phyloP scores from a whole-genome alignment of 2,113 vertebrate species.

The Blennius ocellaris region DNA sequence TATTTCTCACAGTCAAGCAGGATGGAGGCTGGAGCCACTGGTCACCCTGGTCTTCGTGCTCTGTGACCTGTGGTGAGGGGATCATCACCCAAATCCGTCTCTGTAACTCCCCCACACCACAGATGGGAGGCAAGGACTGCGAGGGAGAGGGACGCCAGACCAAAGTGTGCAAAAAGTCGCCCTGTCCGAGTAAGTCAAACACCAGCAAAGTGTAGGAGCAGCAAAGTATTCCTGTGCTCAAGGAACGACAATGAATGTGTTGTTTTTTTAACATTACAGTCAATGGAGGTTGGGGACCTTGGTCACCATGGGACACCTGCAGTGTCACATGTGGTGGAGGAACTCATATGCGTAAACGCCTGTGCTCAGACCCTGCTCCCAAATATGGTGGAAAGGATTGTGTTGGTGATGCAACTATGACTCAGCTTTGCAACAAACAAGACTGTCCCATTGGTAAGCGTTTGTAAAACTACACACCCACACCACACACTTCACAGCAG shows the following conservation, averaged over 20 bases:
- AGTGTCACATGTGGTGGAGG: conserved; percentile 94
- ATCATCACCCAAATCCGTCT: conserved; percentile 97
- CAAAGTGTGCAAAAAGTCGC: conserved; percentile 87
- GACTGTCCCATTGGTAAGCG: conserved; percentile 81
- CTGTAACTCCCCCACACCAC: conserved; percentile 97
- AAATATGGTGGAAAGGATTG: conserved; percentile 94
- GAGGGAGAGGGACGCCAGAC: conserved; percentile 93
- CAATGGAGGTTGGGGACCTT: conserved; percentile 96
- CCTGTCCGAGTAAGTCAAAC: conserved; percentile 91
- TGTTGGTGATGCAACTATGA: conserved; percentile 84
- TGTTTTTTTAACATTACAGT: conserved; percentile 80
- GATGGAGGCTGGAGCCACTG: conserved; percentile 98
- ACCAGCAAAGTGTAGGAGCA: neutral
- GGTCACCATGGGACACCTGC: conserved; percentile 95
- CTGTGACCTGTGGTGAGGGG: conserved; percentile 93
- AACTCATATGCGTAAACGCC: conserved; percentile 88
- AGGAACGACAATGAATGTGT: neutral
- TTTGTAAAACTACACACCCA: neutral
- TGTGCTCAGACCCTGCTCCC: conserved; percentile 92
- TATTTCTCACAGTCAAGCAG: conserved; percentile 90
- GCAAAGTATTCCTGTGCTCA: neutral
- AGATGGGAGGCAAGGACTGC: conserved; percentile 94
- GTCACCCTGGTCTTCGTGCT: conserved; percentile 99
- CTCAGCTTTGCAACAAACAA: conserved; percentile 89
- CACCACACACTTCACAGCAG: neutral